Evolutionary conservation across 2,113 vertebrate genomes (phyloP).

Genomic region (Chauna torquata): DNA sequence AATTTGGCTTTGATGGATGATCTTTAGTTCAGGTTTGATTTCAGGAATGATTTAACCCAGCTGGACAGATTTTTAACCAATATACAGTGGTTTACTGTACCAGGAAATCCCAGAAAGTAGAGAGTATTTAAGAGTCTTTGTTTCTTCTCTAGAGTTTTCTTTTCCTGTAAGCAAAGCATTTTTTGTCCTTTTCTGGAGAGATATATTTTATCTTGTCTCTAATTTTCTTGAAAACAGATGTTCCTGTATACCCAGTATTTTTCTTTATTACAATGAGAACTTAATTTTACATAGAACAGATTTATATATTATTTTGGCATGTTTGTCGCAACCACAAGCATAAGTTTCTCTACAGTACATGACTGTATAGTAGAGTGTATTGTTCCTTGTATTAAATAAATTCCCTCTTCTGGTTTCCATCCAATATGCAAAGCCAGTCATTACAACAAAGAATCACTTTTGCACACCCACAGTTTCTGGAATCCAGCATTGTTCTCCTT

Average conservation of each 20-base stretch:
- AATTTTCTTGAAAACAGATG: constrained; percentile 1
- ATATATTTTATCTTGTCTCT: neutral
- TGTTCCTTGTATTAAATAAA: constrained; percentile 19
- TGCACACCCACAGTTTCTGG: neutral
- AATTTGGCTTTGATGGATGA: neutral
- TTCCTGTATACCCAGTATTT: neutral
- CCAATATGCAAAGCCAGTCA: neutral
- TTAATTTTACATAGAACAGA: neutral
- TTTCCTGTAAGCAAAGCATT: neutral
- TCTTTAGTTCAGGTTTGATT: neutral
- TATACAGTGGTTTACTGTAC: neutral
- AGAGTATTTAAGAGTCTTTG: neutral
- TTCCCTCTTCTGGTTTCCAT: constrained; percentile 15
- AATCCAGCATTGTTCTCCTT: neutral
- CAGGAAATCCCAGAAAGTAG: neutral
- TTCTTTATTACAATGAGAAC: constrained; percentile 5
- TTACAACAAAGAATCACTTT: neutral
- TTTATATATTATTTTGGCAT: neutral
- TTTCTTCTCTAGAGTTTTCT: neutral
- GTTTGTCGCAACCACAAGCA: neutral
- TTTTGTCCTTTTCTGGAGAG: neutral
- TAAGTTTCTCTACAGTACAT: neutral
- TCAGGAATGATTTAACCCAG: neutral
- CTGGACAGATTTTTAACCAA: neutral
- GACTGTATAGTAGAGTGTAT: neutral